These are phyloP conservation scores for Metopolophium dirhodum DNA, from an alignment of 1,140 invertebrate species.

Conservation along the genomic window DNA sequence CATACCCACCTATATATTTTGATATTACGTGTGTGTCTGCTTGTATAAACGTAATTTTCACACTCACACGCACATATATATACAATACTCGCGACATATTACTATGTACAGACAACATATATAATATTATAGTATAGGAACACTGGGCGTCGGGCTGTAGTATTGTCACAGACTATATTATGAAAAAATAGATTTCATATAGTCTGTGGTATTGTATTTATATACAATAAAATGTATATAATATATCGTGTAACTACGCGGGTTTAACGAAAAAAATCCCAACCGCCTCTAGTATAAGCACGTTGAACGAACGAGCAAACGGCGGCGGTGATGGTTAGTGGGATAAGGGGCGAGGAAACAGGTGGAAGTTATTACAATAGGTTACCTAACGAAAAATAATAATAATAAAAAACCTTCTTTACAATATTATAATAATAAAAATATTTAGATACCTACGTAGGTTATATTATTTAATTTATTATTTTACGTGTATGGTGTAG, in stretches of 20 bases:
- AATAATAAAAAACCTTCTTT: conserved; percentile 5
- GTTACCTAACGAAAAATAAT: neutral
- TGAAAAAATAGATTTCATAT: too few relatives aligned
- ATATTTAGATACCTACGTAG: neutral
- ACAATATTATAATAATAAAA: conserved; percentile 4
- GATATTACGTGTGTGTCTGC: neutral
- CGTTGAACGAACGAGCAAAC: neutral
- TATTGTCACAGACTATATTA: neutral
- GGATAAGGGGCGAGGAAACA: neutral
- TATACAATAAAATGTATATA: too few relatives aligned
- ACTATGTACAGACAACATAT: neutral
- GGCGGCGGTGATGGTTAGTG: neutral
- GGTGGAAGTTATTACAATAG: conserved; percentile 40
- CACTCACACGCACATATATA: neutral
- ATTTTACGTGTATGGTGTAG: neutral
- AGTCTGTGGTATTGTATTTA: too few relatives aligned
- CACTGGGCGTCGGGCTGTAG: neutral
- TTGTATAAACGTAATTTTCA: neutral
- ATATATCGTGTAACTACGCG: neutral
- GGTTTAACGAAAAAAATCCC: neutral
- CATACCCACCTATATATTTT: neutral
- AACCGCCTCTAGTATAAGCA: neutral
- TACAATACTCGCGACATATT: neutral
- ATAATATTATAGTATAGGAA: neutral
- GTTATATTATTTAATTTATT: conserved; percentile 11